phyloP scores from a whole-genome alignment of 2,888 invertebrate species.

The Conistra vaccinii region DNA sequence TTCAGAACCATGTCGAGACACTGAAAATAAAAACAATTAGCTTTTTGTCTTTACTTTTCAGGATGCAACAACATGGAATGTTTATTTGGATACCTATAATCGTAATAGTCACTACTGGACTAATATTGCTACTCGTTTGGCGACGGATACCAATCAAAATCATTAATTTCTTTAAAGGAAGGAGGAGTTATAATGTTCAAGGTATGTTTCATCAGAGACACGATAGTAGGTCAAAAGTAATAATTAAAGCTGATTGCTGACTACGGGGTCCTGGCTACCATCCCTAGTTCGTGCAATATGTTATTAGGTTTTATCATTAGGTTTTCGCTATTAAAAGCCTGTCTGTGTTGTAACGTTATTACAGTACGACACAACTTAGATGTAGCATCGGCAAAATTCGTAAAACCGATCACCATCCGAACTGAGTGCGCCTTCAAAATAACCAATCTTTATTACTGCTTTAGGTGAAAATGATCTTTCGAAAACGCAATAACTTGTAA shows the following conservation, averaged over 20 bases:
- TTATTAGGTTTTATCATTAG: not conserved
- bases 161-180: slow-evolving; percentile 39
- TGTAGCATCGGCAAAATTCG: no score
- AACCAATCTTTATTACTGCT: no score
- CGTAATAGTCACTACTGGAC: slow-evolving; percentile 8
- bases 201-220: slow-evolving; percentile 45
- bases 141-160: slow-evolving; percentile 25
- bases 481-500: no score
- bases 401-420: no score
- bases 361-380: no score
- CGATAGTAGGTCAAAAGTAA: not conserved
- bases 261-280: not conserved
- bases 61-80: slow-evolving; percentile 11
- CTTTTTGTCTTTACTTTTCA: slow-evolving; percentile 16
- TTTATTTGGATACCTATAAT: slow-evolving; percentile 29
- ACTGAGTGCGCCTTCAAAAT: no score
- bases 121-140: slow-evolving; percentile 40
- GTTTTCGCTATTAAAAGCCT: not conserved
- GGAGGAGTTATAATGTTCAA: slow-evolving; percentile 56
- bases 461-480: no score
- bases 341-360: not conserved
- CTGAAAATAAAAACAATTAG: not conserved
- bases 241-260: not conserved
- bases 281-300: no score
- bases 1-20: not conserved